Evolutionary conservation across 1,140 invertebrate species (phyloP), one percentile per base, ranked within the genome.

Genomic region (Caenorhabditis briggsae): DNA sequence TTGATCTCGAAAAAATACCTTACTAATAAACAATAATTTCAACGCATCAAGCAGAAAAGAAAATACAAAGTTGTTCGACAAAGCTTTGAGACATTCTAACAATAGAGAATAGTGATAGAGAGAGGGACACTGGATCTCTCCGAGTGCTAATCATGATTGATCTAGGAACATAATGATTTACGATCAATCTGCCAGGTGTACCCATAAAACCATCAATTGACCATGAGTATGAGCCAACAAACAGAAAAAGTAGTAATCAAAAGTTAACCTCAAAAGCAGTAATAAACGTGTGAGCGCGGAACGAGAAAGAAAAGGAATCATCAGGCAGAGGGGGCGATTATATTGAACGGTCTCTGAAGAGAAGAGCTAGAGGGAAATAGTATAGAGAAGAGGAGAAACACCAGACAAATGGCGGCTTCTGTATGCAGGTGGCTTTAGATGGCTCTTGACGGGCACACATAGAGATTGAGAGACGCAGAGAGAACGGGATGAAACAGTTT

Each of bases 401-500:
- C 70, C 1, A 33, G 33, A 78, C 46, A 50, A 33, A 48, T 53
- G 70, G 70, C 70, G 70, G 43, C 70, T 78, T 78, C 70, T 78
- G 70, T 78, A 78, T 78, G 70, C 70, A 78, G 70, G 70, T 78
- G 70, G 70, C 70, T 78, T 78, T 78, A 78, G 70, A 78, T 78
- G 70, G 70, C 70, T 78, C 70, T 78, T 78, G 70, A 78, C 70
- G 70, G 53, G 70, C 70, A 78, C 70, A 78, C 70, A 78, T 23
- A 78, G 64, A 70, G 64, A 46, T 70, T 11, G 43, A 78, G 70
- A 78, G 70, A 78, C 43, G 46, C 43, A 78, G 70, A 78, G 11
- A 25, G 20, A 9, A 9, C 12, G 14, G 20, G n/a, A 53, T 11
- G n/a, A 41, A 78, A 43, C 33, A n/a, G 33, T 50, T 25, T 70